Base-by-base conservation (phyloP, 2,113 vertebrate species). In the Campylomormyrus numenius region DNA sequence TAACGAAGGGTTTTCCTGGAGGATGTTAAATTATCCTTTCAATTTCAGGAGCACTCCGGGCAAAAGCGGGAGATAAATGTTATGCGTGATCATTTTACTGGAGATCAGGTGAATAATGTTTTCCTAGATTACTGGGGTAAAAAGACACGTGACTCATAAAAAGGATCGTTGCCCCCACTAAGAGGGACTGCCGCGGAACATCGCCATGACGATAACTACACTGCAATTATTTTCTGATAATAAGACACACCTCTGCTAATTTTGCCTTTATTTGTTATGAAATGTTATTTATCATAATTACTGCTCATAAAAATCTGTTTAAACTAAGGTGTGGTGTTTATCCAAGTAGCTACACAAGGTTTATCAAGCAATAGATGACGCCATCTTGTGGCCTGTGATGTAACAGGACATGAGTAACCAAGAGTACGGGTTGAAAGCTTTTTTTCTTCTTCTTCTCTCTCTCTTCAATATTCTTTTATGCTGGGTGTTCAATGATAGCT, bases 381-480 rank as follows among this genome's bases (percentile, higher is more conserved):
- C 91, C 91, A 90, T 88, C 91, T 90, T 89, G 91, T 91, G 91
- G 91, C 74, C 77, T 58, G 13, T 31, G 52, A 46, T 89, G 80
- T 24, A 85, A 85, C 52, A 85, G 7, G 52, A 35, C 85, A 27
- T 21, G 39, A 50, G 48, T 46, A 35, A 27, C 48, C 24, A 31
- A 86, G 13, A 13, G 27, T 49, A 27, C 13, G 84, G 83, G 46
- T 24, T 85, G 45, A 49, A 13, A 48, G 24, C 84, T 42, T 86
- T 49, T 35, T 15, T 74, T 58, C 15, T 15, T 48, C 21, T 48
- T 35, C 85, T n/a, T n/a, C 24, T 27, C n/a, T 11, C 62, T 66
- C 58, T 66, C 58, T 66, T 66, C 50, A 56, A 17, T 45, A n/a
- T 49, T 31, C 85, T 46, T 52, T 52, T 31, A 87, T 56, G 31